Percentiles rank a stretch among this genome's conserved stretches.
Evolutionary conservation across 2,888 invertebrate genomes (phyloP).

Genomic region (Allacma fusca): DNA sequence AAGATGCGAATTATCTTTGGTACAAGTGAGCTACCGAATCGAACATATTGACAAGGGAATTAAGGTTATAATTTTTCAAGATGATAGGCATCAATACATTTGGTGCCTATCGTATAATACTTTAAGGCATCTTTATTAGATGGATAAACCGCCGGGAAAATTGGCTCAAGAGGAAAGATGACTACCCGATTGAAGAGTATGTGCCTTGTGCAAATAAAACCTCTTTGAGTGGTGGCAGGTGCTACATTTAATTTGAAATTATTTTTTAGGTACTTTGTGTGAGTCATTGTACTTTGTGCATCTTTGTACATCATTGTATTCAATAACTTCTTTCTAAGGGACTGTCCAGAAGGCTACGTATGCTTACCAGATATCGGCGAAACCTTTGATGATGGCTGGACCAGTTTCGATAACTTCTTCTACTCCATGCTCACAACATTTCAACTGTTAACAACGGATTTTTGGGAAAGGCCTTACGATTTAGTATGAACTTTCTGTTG

Average conservation of each 20-base stretch:
- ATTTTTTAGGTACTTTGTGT: neutral
- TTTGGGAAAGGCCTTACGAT: conserved; percentile 98
- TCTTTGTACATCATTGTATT: neutral
- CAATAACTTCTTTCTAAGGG: conserved; percentile 64
- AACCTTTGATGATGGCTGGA: conserved; percentile 96
- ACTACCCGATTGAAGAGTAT: conserved; percentile 74
- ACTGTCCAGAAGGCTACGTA: conserved; percentile 77
- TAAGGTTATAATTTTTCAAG: neutral
- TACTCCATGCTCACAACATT: conserved; percentile 98
- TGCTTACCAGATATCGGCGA: conserved; percentile 87
- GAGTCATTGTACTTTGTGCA: too few species aligned
- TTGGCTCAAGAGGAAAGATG: conserved; percentile 70
- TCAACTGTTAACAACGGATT: conserved; percentile 94
- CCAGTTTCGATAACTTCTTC: conserved; percentile 79
- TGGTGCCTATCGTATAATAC: too few species aligned
- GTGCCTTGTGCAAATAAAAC: conserved; percentile 85
- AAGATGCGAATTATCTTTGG: conserved; percentile 24
- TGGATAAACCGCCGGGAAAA: conserved; percentile 78
- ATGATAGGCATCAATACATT: too few species aligned
- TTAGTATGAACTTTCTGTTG: conserved; percentile 71
- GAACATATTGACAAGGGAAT: neutral
- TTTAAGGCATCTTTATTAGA: conserved; percentile 64
- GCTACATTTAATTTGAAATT: neutral
- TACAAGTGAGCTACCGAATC: conserved; percentile 19
- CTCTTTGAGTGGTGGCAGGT: conserved; percentile 66